Conservation (phyloP, 2,888 invertebrate species). For the Diarsia dahlii region DNA sequence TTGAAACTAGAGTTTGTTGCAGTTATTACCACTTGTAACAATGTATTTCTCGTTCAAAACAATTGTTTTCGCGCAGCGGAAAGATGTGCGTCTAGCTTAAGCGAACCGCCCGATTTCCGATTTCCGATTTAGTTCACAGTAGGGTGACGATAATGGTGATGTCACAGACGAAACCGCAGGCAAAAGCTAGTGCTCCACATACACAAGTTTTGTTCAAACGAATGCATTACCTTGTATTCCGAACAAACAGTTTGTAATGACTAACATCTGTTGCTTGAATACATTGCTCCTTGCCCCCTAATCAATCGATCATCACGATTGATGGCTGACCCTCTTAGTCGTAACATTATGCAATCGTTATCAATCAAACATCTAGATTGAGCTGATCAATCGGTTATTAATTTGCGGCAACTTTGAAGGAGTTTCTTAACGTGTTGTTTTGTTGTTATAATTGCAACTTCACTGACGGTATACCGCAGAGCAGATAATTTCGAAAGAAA, state of each 20-base stretch:
- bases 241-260: conserved; percentile 25
- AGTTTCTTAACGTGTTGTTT: not conserved
- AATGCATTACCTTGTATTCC: conserved; percentile 6
- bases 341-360: conserved; percentile 40
- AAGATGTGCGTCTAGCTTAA: too few species aligned
- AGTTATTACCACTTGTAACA: too few species aligned
- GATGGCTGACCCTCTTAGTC: conserved; percentile 56
- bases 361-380: conserved; percentile 47
- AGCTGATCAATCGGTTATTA: conserved; percentile 45
- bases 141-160: too few species aligned
- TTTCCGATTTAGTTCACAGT: too few species aligned
- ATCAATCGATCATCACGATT: conserved; percentile 57
- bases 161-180: not conserved
- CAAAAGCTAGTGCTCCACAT: not conserved
- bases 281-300: conserved; percentile 28
- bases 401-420: conserved; percentile 5
- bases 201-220: not conserved
- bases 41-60: too few species aligned
- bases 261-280: conserved; percentile 46
- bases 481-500: not conserved
- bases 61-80: too few species aligned
- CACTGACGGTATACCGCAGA: not conserved
- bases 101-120: too few species aligned
- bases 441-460: not conserved
- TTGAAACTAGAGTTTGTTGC: too few species aligned